A percentile compares a stretch with the other conserved stretches of the same genome.
Evolutionary conservation across 2,113 vertebrate genomes (phyloP).

Genomic region (Macaca nemestrina): DNA sequence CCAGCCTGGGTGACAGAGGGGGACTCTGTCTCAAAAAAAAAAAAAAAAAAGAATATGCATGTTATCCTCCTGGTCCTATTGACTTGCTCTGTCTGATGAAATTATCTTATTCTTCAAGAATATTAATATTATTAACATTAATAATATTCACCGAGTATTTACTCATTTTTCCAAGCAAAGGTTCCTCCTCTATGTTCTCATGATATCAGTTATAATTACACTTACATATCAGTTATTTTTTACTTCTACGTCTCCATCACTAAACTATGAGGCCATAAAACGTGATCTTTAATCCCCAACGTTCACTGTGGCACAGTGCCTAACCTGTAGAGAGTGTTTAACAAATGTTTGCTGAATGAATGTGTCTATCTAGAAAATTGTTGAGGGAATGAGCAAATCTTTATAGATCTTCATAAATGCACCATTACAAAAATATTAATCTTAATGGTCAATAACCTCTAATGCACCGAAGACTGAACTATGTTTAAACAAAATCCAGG

Average conservation of each 20-base stretch:
- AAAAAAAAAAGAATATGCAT: too few relatives aligned
- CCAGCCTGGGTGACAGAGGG: too few relatives aligned
- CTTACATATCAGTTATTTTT: not conserved
- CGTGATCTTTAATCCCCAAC: not conserved
- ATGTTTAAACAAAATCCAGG: conserved; percentile 29
- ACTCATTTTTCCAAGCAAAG: not conserved
- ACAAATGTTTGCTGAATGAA: conserved; percentile 25
- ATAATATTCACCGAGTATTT: not conserved
- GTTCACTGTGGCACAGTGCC: not conserved
- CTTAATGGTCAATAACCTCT: not conserved
- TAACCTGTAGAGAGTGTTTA: not conserved
- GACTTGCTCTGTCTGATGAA: not conserved
- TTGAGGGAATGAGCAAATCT: not conserved
- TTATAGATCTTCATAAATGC: not conserved
- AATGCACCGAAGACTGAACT: not conserved
- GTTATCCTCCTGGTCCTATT: not conserved
- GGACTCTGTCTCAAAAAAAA: too few relatives aligned
- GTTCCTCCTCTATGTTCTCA: not conserved
- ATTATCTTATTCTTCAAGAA: not conserved
- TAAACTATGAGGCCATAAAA: not conserved
- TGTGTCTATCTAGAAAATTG: not conserved
- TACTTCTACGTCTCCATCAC: not conserved
- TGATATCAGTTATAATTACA: not conserved
- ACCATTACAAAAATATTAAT: conserved; percentile 31
- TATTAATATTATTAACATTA: not conserved